A percentile compares a stretch with the other conserved stretches of the same genome.
These are phyloP conservation scores for Micropterix aruncella DNA, from an alignment of 2,888 invertebrate genomes.

Conservation along the genomic window DNA sequence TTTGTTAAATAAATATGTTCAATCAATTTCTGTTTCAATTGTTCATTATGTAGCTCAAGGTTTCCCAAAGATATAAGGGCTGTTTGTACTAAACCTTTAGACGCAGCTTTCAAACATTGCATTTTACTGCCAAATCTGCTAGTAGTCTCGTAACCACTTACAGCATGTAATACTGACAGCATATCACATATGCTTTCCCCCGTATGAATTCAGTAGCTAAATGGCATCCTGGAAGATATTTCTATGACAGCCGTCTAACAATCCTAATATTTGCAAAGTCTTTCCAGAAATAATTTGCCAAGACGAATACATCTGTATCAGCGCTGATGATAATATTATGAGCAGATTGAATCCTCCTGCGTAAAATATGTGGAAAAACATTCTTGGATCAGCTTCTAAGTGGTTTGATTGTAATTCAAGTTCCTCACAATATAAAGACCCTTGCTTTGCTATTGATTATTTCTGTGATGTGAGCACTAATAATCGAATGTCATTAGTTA, in stretches of 20 bases:
- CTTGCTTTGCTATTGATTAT: too few relatives aligned
- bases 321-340: too few relatives aligned
- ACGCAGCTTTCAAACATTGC: slow-evolving; percentile 11
- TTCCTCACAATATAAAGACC: not conserved
- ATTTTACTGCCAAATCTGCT: slow-evolving; percentile 11
- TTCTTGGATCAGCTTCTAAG: not conserved
- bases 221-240: slow-evolving; percentile 13
- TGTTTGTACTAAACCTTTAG: slow-evolving; percentile 10
- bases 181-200: slow-evolving; percentile 13
- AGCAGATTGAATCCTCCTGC: not conserved
- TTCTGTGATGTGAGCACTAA: too few relatives aligned
- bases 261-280: too few relatives aligned
- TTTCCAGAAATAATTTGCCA: too few relatives aligned
- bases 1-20: slow-evolving; percentile 12
- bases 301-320: too few relatives aligned
- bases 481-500: too few relatives aligned
- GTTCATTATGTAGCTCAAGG: slow-evolving; percentile 11
- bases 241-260: slow-evolving; percentile 8
- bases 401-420: not conserved
- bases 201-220: slow-evolving; percentile 14
- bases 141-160: slow-evolving; percentile 12
- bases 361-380: not conserved
- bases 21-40: slow-evolving; percentile 12
- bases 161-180: slow-evolving; percentile 15
- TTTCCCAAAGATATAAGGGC: slow-evolving; percentile 12